Conservation (phyloP, 2,797 vertebrate genomes). For the Pygocentrus nattereri region DNA sequence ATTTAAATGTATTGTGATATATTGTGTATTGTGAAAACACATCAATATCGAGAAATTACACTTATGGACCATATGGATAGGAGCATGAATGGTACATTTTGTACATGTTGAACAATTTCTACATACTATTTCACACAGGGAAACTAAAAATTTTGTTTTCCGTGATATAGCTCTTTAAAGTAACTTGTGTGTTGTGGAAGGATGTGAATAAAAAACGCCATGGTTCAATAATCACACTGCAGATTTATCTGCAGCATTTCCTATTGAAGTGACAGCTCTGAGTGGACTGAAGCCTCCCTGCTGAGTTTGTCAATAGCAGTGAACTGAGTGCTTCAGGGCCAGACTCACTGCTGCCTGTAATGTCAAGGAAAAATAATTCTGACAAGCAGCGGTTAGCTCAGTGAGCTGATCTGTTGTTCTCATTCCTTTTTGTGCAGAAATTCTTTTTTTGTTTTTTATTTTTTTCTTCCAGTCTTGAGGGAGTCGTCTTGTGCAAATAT, state of each 20-base stretch:
- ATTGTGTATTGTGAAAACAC: no score
- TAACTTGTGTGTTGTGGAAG: constrained; percentile 28
- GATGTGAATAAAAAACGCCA: constrained; percentile 32
- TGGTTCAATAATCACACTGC: constrained; percentile 37
- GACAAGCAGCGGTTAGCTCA: constrained; percentile 15
- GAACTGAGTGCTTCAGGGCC: not conserved
- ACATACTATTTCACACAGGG: no score
- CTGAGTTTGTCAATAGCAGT: constrained; percentile 38
- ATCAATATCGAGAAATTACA: no score
- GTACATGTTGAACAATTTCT: no score
- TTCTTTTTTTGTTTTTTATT: not conserved
- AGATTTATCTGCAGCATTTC: constrained; percentile 16
- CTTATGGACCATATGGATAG: no score
- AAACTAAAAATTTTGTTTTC: no score
- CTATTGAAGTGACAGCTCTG: constrained; percentile 42
- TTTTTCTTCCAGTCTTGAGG: constrained; percentile 25
- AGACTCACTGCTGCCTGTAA: not conserved
- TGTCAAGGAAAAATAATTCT: constrained; percentile 16
- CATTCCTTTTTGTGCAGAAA: not conserved
- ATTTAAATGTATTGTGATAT: no score
- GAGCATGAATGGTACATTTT: no score
- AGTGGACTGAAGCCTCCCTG: constrained; percentile 42
- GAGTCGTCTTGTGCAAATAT: constrained; percentile 24
- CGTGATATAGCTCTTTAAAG: not conserved
- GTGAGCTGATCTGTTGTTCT: not conserved